Base-by-base conservation (phyloP, 2,888 invertebrate species). In the Scotopteryx bipunctaria region DNA sequence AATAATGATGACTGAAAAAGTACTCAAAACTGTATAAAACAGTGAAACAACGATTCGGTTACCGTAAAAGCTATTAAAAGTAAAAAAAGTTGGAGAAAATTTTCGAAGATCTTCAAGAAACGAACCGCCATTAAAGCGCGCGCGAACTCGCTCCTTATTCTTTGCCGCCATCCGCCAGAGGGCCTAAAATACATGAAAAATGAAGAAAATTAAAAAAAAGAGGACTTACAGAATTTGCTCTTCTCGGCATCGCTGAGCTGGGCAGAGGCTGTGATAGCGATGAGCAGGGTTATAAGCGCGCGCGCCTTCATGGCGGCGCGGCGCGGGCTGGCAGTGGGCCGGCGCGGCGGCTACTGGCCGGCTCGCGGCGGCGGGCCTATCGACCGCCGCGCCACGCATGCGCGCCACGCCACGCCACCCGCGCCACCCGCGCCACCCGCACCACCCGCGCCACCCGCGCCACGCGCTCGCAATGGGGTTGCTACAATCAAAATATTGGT, bases 161-260 rank as follows among this genome's bases (percentile, higher is more conserved):
- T 45, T 59, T 40, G 51, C 58, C 58, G 57, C 58, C 59, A 46
- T 36, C 32, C 37, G 51, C 52, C 46, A 15, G 32, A 25, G 13
- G 9, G 40, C 43, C 13, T 15, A 14, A 25, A 32, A 15, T 23
- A 38, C 0, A 2, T 11, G n/a, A 31, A 41, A 36, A 35, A 17
- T 16, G 16, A 6, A 13, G 3, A 15, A 2, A 21, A 32, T 15
- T 23, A 13, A 14, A 5, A 13, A 9, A 3, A 4, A 43, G 45
- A 61, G 49, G 54, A 91, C 91, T 90, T 76, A 91, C 91, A 91
- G 83, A 91, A 91, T 72, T 91, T 91, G 83, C 91, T 91, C 72
- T 91, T 91, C 83, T 91, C 91, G 51, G 88, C 91, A 73, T 81
- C 70, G 66, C 70, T 70, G 71, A 68, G 59, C 64, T 69, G 69